These are phyloP conservation scores for Acomys russatus DNA, from an alignment of 2,797 vertebrate genomes.

Conservation along the genomic window DNA sequence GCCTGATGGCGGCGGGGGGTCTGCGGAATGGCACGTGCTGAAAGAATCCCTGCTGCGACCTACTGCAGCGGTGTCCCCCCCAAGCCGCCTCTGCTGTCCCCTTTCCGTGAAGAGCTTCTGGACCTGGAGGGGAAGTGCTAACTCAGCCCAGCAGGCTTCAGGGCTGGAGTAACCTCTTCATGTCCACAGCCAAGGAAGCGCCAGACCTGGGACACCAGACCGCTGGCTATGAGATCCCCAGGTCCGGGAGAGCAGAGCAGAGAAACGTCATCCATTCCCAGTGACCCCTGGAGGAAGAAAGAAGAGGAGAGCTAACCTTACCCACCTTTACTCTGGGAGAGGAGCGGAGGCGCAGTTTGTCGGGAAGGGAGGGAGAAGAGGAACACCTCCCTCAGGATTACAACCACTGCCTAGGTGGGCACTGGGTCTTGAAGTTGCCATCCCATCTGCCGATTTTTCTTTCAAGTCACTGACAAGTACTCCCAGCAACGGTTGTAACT, in stretches of 20 bases:
- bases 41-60: constrained; percentile 15
- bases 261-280: too few species aligned
- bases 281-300: fast-evolving
- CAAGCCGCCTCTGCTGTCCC: background rate
- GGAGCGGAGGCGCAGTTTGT: background rate
- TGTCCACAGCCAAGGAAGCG: constrained; percentile 58
- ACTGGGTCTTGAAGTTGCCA: background rate
- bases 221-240: background rate
- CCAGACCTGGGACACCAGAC: background rate
- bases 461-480: too few species aligned
- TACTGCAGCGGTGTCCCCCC: constrained; percentile 51
- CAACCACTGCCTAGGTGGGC: constrained; percentile 28
- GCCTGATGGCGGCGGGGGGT: constrained; percentile 49
- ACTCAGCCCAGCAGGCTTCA: constrained; percentile 70
- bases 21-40: constrained; percentile 51
- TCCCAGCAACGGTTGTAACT: too few species aligned
- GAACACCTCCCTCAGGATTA: background rate
- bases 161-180: constrained; percentile 80
- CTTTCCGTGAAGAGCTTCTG: constrained; percentile 66
- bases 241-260: background rate
- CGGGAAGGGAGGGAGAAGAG: fast-evolving
- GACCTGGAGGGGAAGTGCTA: constrained; percentile 69
- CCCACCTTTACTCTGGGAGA: background rate
- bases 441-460: background rate
- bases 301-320: background rate